These are phyloP conservation scores for Hypsibius dujardini DNA, from an alignment of 1,140 invertebrate genomes.

Conservation along the genomic window DNA sequence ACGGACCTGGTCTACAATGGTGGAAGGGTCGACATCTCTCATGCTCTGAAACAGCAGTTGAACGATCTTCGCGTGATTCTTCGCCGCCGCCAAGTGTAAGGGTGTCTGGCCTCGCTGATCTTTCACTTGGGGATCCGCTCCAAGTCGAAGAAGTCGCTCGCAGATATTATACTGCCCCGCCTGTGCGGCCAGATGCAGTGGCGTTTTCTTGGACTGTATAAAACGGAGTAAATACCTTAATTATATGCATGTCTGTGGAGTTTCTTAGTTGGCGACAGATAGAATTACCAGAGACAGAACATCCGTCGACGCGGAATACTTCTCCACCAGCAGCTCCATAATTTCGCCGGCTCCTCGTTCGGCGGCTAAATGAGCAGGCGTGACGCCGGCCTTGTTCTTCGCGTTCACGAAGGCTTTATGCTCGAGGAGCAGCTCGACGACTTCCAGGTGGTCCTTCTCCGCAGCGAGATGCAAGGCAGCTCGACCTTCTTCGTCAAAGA, in stretches of 20 bases:
- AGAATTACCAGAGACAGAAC: slow-evolving; percentile 58
- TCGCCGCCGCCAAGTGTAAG: slow-evolving; percentile 68
- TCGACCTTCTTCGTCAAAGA: slow-evolving; percentile 78
- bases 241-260: slow-evolving; percentile 48
- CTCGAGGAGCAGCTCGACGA: slow-evolving; percentile 79
- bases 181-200: slow-evolving; percentile 51
- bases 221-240: background rate
- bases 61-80: slow-evolving; percentile 93
- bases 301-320: slow-evolving; percentile 82
- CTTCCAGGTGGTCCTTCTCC: slow-evolving; percentile 41
- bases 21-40: background rate
- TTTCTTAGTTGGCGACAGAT: background rate
- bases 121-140: slow-evolving; percentile 85
- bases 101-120: slow-evolving; percentile 47
- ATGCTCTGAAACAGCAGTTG: slow-evolving; percentile 59
- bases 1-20: background rate
- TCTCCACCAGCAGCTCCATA: slow-evolving; percentile 69
- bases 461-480: slow-evolving; percentile 86
- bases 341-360: slow-evolving; percentile 81
- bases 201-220: slow-evolving; percentile 38
- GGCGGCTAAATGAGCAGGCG: slow-evolving; percentile 35
- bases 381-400: slow-evolving; percentile 19
- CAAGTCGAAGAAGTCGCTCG: slow-evolving; percentile 73
- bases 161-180: slow-evolving; percentile 86
- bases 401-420: slow-evolving; percentile 65